Evolutionary conservation across 1,140 invertebrate genomes (phyloP), one percentile per base, ranked within the genome.

Genomic region (Oreohelix idahoensis): DNA sequence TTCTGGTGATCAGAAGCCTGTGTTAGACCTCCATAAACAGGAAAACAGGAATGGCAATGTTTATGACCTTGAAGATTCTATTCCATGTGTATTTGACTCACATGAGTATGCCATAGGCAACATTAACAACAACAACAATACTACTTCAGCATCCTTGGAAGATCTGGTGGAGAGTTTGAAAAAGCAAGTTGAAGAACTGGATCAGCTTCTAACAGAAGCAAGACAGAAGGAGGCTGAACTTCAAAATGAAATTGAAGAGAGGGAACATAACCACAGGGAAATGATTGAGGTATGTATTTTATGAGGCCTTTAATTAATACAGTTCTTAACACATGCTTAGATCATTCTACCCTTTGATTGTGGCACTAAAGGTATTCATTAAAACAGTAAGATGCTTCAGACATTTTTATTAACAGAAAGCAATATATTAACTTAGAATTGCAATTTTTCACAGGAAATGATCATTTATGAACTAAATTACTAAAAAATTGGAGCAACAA

Each of bases 231-330:
- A 86, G 69, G 53, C 78, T 35, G 73, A 82, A 39, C 71, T 82
- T n/a, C 32, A 39, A 15, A 38, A 45, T n/a, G 45, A 75, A n/a
- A 71, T 84, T 20, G 86, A 87, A n/a, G 84, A 86, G 63, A 45
- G 80, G 29, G 83, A 86, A 69, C 84, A 84, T 71, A 76, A 77
- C 74, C 83, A 87, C 70, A 78, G 71, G 38, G 86, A 89, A 58
- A 58, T 58, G 53, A 58, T 58, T 58, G 53, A 58, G 53, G 53
- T 58, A 58, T 58, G 26, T 23, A 20, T 71, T 71, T 45, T 8
- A 15, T 45, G 15, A 45, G 42, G 42, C 42, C 15, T 45, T 45
- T n/a, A n/a, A n/a, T n/a, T n/a, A n/a, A n/a, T n/a, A n/a, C n/a
- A n/a, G n/a, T n/a, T n/a, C n/a, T n/a, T n/a, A n/a, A n/a, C n/a